Conservation (phyloP, 2,888 invertebrate species). For the Horisme vitalbata region DNA sequence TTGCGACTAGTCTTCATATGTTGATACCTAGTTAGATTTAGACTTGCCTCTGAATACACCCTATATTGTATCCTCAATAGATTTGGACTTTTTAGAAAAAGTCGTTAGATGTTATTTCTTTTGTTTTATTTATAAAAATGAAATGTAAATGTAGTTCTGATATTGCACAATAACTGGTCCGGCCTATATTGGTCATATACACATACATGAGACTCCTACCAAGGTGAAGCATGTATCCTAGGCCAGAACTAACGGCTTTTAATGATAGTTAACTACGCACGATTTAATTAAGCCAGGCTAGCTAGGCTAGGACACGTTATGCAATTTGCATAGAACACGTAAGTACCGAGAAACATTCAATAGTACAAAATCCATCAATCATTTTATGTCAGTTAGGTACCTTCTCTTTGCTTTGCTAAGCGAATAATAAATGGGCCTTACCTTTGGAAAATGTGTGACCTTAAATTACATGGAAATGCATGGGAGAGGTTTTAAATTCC, state of each 20-base stretch:
- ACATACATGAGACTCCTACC: background rate
- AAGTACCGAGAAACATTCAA: background rate
- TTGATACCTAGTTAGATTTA: background rate
- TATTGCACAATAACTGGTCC: too few relatives aligned
- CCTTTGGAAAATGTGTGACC: background rate
- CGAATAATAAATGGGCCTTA: background rate
- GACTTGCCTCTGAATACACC: too few relatives aligned
- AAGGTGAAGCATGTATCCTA: background rate
- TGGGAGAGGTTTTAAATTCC: too few relatives aligned
- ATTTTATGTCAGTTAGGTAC: too few relatives aligned
- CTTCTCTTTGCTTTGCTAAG: too few relatives aligned
- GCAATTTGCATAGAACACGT: slow-evolving; percentile 1
- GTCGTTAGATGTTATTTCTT: too few relatives aligned
- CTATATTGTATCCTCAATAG: too few relatives aligned
- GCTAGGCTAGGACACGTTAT: slow-evolving; percentile 1
- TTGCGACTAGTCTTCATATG: background rate
- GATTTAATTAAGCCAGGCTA: slow-evolving; percentile 4
- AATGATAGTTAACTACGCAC: slow-evolving; percentile 2
- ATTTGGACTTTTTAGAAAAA: too few relatives aligned
- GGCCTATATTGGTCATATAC: too few relatives aligned
- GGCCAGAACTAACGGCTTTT: slow-evolving; percentile 5
- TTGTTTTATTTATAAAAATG: too few relatives aligned
- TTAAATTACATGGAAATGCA: too few relatives aligned
- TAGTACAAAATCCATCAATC: slow-evolving; percentile 3
- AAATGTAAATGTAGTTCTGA: too few relatives aligned